Percentiles rank a stretch among this genome's conserved stretches.
Conservation (phyloP, 2,113 vertebrate species). For the Syngnathus typhle region DNA sequence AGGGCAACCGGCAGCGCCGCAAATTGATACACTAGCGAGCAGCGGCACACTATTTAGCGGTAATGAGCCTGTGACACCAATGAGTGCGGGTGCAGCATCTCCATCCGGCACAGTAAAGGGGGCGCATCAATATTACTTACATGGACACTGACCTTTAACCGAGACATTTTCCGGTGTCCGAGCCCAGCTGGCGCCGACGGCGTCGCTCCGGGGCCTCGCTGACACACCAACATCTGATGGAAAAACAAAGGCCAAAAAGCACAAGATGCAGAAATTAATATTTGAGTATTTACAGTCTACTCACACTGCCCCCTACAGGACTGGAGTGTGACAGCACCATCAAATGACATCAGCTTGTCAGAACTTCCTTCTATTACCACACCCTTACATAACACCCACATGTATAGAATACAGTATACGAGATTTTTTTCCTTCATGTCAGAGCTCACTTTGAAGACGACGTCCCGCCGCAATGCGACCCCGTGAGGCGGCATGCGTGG, state of each 20-base stretch:
- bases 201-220: conserved; percentile 1
- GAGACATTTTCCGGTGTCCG: conserved; percentile 6
- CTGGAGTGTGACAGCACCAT: no score
- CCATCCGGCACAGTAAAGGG: not conserved
- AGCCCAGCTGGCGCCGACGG: not conserved
- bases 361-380: conserved; percentile 23
- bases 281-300: no score
- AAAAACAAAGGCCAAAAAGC: no score
- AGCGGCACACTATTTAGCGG: no score
- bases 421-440: conserved; percentile 43
- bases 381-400: conserved; percentile 34
- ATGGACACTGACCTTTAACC: not conserved
- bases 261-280: no score
- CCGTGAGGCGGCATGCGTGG: conserved; percentile 2
- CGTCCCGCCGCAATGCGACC: not conserved
- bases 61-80: conserved; percentile 23
- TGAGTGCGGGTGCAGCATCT: conserved; percentile 8
- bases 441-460: conserved; percentile 61
- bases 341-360: not conserved
- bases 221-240: not conserved
- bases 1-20: not conserved
- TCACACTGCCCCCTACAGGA: no score
- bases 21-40: not conserved
- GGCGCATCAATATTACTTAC: conserved; percentile 10
- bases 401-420: conserved; percentile 11